Percentiles rank a stretch among this genome's conserved stretches.
Conservation (phyloP, 1,140 invertebrate species). For the Dreissena polymorpha region DNA sequence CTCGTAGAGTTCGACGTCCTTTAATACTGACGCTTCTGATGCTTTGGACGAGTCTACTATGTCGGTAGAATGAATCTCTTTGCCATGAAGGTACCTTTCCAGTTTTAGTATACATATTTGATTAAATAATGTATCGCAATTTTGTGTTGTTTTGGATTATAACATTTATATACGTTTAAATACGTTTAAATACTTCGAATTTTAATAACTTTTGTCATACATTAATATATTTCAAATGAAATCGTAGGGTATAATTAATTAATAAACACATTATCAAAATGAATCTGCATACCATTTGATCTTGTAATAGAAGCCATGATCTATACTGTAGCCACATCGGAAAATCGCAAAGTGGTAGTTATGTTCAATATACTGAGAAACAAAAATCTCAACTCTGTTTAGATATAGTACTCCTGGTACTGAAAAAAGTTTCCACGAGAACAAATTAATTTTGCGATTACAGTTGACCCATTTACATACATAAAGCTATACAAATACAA, state of each 20-base stretch:
- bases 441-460: too few species aligned
- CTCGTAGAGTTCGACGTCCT: background rate
- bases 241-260: background rate
- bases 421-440: background rate
- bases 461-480: too few species aligned
- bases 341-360: background rate
- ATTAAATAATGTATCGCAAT: background rate
- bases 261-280: background rate
- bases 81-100: background rate
- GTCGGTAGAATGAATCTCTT: background rate
- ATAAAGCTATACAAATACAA: too few species aligned
- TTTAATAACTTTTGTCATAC: background rate
- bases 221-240: background rate
- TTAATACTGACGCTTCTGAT: background rate
- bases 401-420: slow-evolving; percentile 4
- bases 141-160: background rate
- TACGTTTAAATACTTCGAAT: background rate
- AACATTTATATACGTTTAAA: background rate
- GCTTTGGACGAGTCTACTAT: background rate
- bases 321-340: slow-evolving; percentile 10
- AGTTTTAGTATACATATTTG: too few species aligned
- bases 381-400: background rate
- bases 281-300: slow-evolving; percentile 19
- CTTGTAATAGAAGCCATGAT: slow-evolving; percentile 6
- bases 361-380: background rate